phyloP scores from a whole-genome alignment of 1,140 invertebrate genomes.

The Dendrolimus punctatus region DNA sequence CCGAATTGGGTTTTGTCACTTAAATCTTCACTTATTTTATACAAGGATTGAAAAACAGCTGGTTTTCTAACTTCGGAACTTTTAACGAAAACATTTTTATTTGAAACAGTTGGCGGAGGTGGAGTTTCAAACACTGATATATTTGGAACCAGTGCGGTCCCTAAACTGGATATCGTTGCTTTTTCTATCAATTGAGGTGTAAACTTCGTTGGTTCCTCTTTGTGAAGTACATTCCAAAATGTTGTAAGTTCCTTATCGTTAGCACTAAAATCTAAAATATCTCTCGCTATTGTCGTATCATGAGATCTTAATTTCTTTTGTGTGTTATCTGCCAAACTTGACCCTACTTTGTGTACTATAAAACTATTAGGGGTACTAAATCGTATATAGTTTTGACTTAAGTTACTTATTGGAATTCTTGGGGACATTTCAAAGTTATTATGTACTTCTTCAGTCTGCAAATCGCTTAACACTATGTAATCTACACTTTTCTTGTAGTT shows the following conservation, averaged over 20 bases:
- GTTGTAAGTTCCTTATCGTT: neutral
- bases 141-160: slow-evolving; percentile 15
- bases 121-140: slow-evolving; percentile 47
- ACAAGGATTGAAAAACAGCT: slow-evolving; percentile 6
- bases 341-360: slow-evolving; percentile 31
- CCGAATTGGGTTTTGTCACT: neutral
- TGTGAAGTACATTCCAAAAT: too few relatives aligned
- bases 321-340: slow-evolving; percentile 14
- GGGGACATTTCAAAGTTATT: slow-evolving; percentile 20
- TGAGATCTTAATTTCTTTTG: neutral
- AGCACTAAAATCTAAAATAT: slow-evolving; percentile 24
- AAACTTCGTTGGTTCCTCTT: slow-evolving; percentile 18
- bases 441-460: slow-evolving; percentile 21
- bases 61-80: slow-evolving; percentile 5
- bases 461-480: slow-evolving; percentile 39
- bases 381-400: slow-evolving; percentile 29
- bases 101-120: slow-evolving; percentile 20
- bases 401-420: slow-evolving; percentile 11
- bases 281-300: slow-evolving; percentile 19
- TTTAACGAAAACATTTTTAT: slow-evolving; percentile 7
- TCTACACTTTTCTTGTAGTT: slow-evolving; percentile 18
- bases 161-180: slow-evolving; percentile 9
- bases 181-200: slow-evolving; percentile 15
- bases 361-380: slow-evolving; percentile 28
- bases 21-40: slow-evolving; percentile 17